Base-by-base conservation (phyloP, 1,140 invertebrate species). In the Akabosia matsudoensis region DNA sequence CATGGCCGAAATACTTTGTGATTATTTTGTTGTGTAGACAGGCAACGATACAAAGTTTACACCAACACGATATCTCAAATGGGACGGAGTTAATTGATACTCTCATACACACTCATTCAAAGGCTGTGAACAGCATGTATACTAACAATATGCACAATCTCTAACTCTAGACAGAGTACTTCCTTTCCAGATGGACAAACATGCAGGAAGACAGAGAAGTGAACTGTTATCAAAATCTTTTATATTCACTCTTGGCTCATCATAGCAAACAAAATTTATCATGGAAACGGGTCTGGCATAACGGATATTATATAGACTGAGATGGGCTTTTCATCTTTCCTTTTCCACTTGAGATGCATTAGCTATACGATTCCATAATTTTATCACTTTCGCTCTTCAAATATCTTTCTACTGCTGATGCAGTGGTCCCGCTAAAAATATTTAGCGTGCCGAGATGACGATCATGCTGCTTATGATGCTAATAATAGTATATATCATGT, bases 301-400 rank as follows among this genome's bases (percentile, higher is more conserved):
- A 67, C 61, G 61, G 61, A 67, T 67, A 67, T 67, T 30, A 67
- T 7, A 3, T 7, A 4, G 37, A 45, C 7, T 3, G 10, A 10
- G 61, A 67, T 67, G 61, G 30, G 22, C 22, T 4, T 30, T 31
- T 67, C 61, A 67, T 67, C 61, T 67, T 67, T 30, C 22, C 61
- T n/a, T 10, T 67, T 67, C 61, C 61, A 67, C 61, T 67, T 67
- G 61, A 67, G 61, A 67, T 67, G 61, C 61, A 67, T 67, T 67
- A 67, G 61, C 61, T 30, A 30, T 67, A 24, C 24, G 28, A 67
- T 67, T 13, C 61, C 61, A 67, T 67, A 28, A 67, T 67, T 67
- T 67, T 67, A 67, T 67, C 61, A 67, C 22, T 14, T 61, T n/a
- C 54, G 13, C 54, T 61, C 7, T 22, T 61, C 54, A 4, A 22